phyloP scores from a whole-genome alignment of 1,140 invertebrate genomes.

The Ruditapes philippinarum region DNA sequence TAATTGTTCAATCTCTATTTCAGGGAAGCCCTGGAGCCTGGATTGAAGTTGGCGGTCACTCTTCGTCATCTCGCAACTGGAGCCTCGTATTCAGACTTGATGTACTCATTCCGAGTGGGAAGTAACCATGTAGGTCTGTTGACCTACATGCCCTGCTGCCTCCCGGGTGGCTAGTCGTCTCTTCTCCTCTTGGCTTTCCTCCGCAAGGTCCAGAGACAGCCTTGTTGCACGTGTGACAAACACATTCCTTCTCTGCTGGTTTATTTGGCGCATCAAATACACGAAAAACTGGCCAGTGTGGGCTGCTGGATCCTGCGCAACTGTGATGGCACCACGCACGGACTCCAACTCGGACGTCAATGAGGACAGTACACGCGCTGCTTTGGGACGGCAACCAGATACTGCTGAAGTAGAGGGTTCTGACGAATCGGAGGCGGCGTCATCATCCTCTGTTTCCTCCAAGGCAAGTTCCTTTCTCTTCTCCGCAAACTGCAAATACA shows the following conservation, averaged over 20 bases:
- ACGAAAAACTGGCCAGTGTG: conserved; percentile 30
- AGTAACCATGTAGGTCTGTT: conserved; percentile 55
- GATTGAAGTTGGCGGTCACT: conserved; percentile 86
- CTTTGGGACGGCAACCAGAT: conserved; percentile 37
- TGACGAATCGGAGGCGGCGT: conserved; percentile 41
- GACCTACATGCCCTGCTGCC: conserved; percentile 27
- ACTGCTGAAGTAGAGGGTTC: not conserved
- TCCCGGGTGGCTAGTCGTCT: conserved; percentile 19
- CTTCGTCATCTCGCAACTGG: conserved; percentile 62
- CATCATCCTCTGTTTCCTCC: conserved; percentile 26
- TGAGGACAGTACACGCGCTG: conserved; percentile 42
- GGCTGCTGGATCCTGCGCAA: conserved; percentile 21
- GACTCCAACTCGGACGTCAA: conserved; percentile 53
- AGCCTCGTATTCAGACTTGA: conserved; percentile 43
- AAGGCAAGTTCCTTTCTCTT: conserved; percentile 32
- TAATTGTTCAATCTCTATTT: conserved; percentile 38
- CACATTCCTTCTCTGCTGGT: conserved; percentile 40
- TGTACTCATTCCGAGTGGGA: conserved; percentile 55
- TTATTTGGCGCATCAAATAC: conserved; percentile 41
- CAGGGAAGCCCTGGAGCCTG: conserved; percentile 91
- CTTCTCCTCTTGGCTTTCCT: conserved; percentile 32
- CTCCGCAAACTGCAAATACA: not conserved
- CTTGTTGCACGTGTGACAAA: conserved; percentile 45
- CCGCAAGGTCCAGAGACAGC: conserved; percentile 31
- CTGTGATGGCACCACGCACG: conserved; percentile 53